Evolutionary conservation across 2,113 vertebrate genomes (phyloP), one percentile per base, ranked within the genome.

Genomic region (Pseudolaguvia tuberculata): DNA sequence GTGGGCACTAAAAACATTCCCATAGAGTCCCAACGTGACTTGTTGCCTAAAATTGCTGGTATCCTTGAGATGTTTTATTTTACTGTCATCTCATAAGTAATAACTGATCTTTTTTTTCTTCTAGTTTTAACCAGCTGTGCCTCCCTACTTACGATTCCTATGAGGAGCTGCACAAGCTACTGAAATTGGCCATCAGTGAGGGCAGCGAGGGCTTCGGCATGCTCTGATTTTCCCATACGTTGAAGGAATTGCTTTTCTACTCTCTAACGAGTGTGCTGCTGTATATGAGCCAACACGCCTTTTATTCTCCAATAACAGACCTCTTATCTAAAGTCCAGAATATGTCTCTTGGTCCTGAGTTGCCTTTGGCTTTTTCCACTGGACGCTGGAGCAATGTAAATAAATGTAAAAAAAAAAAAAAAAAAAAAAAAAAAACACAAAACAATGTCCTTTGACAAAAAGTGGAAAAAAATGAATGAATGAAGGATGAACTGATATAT

Each of bases 121-220:
- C 20, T 84, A 99, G 97, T 92, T 99, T 99, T 88, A 99, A 99
- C 94, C 97, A 99, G 94, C 90, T 99, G 92, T 99, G 97, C 94
- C 95, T 99, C 90, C 97, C 97, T 12, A 97, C 94, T 3, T 99
- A 99, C 12, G 96, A 99, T 89, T 99, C 97, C 42, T 99, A 97
- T 29, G 96, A 99, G 89, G 96, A 99, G 85, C 92, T 98, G 83
- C 97, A 99, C 92, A 94, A 94, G 88, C 93, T 99, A 95, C 89
- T 99, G 84, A 96, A 98, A 85, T 89, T 98, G 89, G 97, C 97
- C 89, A 99, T 99, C 92, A 99, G 94, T 0, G 97, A 99, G 86
- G 97, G 97, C 79, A 98, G 96, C 18, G 97, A 99, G 82, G 97
- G 97, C 81, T 99, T 99, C 68, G 97, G 97, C 78, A 98, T 98